Base-by-base conservation (phyloP, 2,888 invertebrate genomes). In the Drosophila maculinotata region DNA sequence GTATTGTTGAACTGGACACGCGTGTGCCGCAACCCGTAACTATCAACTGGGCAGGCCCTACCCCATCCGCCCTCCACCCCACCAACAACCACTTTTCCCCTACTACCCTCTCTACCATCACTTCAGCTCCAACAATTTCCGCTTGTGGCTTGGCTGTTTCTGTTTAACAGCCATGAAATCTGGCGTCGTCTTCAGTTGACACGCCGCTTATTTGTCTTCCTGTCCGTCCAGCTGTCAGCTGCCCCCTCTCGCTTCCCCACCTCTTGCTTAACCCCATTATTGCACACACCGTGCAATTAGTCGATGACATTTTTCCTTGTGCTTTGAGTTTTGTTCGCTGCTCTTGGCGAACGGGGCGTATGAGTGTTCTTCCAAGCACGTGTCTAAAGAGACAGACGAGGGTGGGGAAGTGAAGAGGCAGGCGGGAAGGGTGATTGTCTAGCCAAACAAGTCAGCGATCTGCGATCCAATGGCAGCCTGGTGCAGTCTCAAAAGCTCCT, bases 281-380 rank as follows among this genome's bases (percentile, higher is more conserved):
- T 31, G 45, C 42, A 36, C 48, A 38, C 60, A 12, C 48, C 15
- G 17, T 58, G 69, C 71, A 71, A 73, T 71, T 71, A 71, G 69
- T 36, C 63, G 57, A 41, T 58, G 74, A 38, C 38, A 69, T 57
- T 60, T 58, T 48, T 48, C 35, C 12, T 20, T 20, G 20, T 20
- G 20, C n/a, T n/a, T n/a, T n/a, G n/a, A n/a, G n/a, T n/a, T n/a
- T 17, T 47, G 47, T 57, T n/a, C 23, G 5, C 30, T 12, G 12
- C 44, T 12, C 10, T 15, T 15, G 38, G n/a, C 6, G 9, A 17
- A 45, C 3, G 39, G 8, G 7, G 35, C 63, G 35, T 33, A 30
- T 52, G 45, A 15, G 58, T 12, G 39, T 20, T 20, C 2, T 4
- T 2, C 2, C 20, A 20, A 4, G 4, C 20, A 20, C 4, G 20